Base-by-base conservation (phyloP, 2,113 vertebrate species). In the Dasypus novemcinctus region DNA sequence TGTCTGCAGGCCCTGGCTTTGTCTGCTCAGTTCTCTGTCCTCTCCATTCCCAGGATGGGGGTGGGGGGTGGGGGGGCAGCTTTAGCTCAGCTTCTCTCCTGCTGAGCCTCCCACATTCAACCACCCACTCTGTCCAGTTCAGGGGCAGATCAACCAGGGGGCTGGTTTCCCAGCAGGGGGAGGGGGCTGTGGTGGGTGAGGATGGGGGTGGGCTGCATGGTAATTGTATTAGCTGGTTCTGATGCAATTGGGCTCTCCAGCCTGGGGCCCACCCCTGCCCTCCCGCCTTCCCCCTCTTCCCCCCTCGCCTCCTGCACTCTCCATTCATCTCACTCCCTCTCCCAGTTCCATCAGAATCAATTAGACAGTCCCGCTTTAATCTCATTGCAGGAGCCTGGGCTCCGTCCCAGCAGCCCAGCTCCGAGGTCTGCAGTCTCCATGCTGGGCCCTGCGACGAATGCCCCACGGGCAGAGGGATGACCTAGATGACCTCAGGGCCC, bases 321-420 rank as follows among this genome's bases (percentile, higher is more conserved):
- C 96, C 95, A 95, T 95, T 96, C 96, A 97, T 91, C 88, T 95
- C 80, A 7, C 83, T 52, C 57, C 54, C 86, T 54, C 78, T 90
- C 90, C 93, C 61, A 69, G 87, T 78, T 90, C 90, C 95, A 97
- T 96, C 97, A 92, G 96, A 96, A 95, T 96, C 96, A 97, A 98
- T 98, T 97, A 97, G 93, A 89, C 94, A 81, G 93, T 86, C 64
- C 91, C 89, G 88, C 96, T 97, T 82, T 97, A 97, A 97, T 97
- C 96, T 96, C 87, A 96, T 95, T 97, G 93, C 38, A 9, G 94
- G 91, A 97, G 93, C 86, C 97, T 96, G 96, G 96, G 96, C 96
- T 94, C 75, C 74, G 83, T 71, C 92, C 93, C 95, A 97, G 81
- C 59, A 5, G 69, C 96, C 85, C n/a, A 79, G 96, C 90, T 95